Evolutionary conservation across 2,113 vertebrate genomes (phyloP).

Genomic region (Talpa occidentalis): DNA sequence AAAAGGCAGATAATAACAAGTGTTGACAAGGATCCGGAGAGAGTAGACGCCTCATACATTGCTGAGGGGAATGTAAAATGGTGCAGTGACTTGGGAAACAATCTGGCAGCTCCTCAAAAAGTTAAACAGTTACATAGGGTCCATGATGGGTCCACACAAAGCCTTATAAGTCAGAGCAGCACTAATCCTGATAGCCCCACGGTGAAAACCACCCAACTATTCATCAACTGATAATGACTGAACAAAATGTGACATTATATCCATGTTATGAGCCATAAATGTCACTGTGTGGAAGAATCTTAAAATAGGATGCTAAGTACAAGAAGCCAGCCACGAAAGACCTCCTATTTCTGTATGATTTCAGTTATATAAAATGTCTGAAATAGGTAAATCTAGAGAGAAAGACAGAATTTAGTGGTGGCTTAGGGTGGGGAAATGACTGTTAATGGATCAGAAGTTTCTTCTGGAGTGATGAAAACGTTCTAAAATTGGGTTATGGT

Average conservation of each 20-base stretch:
- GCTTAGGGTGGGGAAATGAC: background rate
- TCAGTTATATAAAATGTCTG: background rate
- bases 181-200: background rate
- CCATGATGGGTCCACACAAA: background rate
- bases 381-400: background rate
- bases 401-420: background rate
- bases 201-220: background rate
- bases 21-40: background rate
- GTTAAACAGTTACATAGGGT: background rate
- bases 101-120: no score
- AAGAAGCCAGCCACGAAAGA: background rate
- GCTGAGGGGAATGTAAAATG: no score
- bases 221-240: background rate
- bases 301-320: background rate
- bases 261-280: background rate
- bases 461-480: background rate
- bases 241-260: background rate
- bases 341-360: background rate
- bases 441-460: background rate
- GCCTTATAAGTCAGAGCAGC: background rate
- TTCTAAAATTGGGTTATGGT: conserved; percentile 11
- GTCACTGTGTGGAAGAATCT: background rate
- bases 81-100: no score
- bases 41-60: background rate
- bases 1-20: background rate